Evolutionary conservation across 2,888 invertebrate genomes (phyloP).

Genomic region (Tetramorium bicarinatum): DNA sequence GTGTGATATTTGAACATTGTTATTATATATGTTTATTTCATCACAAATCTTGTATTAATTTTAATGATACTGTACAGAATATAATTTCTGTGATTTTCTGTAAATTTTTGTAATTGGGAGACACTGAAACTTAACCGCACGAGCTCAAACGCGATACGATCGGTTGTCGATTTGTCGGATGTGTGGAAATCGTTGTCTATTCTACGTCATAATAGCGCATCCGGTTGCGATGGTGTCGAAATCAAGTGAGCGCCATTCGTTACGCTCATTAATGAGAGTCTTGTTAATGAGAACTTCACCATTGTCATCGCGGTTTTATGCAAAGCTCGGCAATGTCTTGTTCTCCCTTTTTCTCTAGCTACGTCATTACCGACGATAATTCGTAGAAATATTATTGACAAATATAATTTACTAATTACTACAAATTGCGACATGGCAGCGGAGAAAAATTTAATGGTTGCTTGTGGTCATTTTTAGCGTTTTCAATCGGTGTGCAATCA

Average conservation of each 20-base stretch:
- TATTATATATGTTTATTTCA: background rate
- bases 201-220: slow-evolving; percentile 63
- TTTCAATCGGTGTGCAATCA: background rate
- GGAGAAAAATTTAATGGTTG: background rate
- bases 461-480: background rate
- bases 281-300: slow-evolving; percentile 69
- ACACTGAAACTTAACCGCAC: slow-evolving; percentile 13
- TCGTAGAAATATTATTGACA: background rate
- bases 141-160: slow-evolving; percentile 47
- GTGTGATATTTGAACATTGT: background rate
- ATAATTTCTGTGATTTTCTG: background rate
- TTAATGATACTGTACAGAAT: background rate
- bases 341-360: background rate
- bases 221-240: slow-evolving; percentile 70
- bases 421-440: background rate
- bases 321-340: slow-evolving; percentile 41
- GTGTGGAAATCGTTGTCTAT: slow-evolving; percentile 54
- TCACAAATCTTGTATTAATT: background rate
- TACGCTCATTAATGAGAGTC: slow-evolving; percentile 69
- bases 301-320: slow-evolving; percentile 58
- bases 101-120: background rate
- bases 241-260: slow-evolving; percentile 66
- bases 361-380: background rate
- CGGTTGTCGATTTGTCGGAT: slow-evolving; percentile 59
- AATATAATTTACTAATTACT: slow-evolving; percentile 7